Evolutionary conservation across 35 echinoderm and acorn worm species (phyloP), one percentile per base, ranked within the genome.

Genomic region (Apostichopus parvimensis): DNA sequence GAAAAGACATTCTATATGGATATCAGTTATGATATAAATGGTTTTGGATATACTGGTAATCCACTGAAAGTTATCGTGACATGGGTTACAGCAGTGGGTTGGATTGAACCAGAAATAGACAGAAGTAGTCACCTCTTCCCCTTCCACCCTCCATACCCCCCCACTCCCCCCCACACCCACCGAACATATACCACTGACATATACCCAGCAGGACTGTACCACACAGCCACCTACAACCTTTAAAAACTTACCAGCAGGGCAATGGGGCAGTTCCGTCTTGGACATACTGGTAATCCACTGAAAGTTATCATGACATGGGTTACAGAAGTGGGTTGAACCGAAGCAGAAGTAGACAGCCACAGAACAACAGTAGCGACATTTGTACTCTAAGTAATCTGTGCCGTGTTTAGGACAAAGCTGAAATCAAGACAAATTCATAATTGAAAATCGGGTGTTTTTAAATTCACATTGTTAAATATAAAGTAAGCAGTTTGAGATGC

Each of bases 71-170:
- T 99, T 95, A 87, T 99, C 97, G 57, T 99, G 97, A 79, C 97
- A 99, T 85, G 97, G 91, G 55, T 99, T 95, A 83, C 97, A 99
- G 90, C 96, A 99, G 73, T 99, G 97, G 28, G 94, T 96, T 6
- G n/a, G n/a, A n/a, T n/a, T n/a, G 75, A 99, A 99, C 77, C 97
- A 99, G 84, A 98, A 99, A 93, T 96, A 98, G 54, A 98, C 97
- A 18, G 97, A 94, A 1, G 96, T 93, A 26, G 97, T 34, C 28
- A 34, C 28, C 28, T 34, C 28, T 34, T 34, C 28, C 28, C 28
- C 28, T 34, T 1, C 0, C 28, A 34, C 0, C 28, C 28, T 34
- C 28, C 2, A 2, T 34, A 34, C 28, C 28, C 28, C 28, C 1
- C 28, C 28, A 0, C 1, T 25, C 28, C 1, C 28, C 28, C 2